Conservation (phyloP, 2,888 invertebrate genomes). For the Tetheella fluctuosa region DNA sequence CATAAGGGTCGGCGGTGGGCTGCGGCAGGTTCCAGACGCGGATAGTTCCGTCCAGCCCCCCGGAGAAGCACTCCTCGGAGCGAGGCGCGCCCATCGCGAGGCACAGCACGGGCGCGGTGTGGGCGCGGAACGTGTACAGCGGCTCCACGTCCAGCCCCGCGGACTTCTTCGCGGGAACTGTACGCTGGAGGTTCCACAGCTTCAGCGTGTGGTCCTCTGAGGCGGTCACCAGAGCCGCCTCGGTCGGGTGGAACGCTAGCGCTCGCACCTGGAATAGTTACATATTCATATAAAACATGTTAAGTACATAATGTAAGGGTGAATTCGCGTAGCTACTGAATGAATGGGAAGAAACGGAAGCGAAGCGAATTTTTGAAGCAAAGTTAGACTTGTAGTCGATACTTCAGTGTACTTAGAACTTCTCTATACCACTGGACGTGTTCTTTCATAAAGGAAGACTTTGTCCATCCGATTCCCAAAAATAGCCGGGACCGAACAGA, state of each 20-base stretch:
- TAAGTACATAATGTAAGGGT: no score
- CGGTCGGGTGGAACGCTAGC: slow-evolving; percentile 96
- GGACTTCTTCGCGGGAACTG: slow-evolving; percentile 98
- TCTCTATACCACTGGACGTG: no score
- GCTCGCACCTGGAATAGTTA: slow-evolving; percentile 87
- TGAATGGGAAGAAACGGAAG: no score
- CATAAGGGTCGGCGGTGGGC: slow-evolving; percentile 98
- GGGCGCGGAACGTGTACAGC: slow-evolving; percentile 98
- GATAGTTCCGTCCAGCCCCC: slow-evolving; percentile 96
- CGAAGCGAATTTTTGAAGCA: no score
- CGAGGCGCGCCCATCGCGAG: slow-evolving; percentile 96
- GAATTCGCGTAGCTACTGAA: no score
- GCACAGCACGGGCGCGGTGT: slow-evolving; percentile 96
- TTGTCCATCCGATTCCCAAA: no score
- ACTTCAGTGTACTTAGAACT: no score
- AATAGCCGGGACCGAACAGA: no score
- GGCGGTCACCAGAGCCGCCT: slow-evolving; percentile 98
- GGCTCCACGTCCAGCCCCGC: slow-evolving; percentile 99
- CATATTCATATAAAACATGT: no score
- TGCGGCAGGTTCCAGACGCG: slow-evolving; percentile 98
- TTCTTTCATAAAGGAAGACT: no score
- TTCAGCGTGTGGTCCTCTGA: slow-evolving; percentile 99
- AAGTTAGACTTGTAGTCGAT: no score
- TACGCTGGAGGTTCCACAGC: slow-evolving; percentile 99
- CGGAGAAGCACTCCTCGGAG: slow-evolving; percentile 98